Base-by-base conservation (phyloP, 2,797 vertebrate genomes). In the Coccyzus lansbergi region DNA sequence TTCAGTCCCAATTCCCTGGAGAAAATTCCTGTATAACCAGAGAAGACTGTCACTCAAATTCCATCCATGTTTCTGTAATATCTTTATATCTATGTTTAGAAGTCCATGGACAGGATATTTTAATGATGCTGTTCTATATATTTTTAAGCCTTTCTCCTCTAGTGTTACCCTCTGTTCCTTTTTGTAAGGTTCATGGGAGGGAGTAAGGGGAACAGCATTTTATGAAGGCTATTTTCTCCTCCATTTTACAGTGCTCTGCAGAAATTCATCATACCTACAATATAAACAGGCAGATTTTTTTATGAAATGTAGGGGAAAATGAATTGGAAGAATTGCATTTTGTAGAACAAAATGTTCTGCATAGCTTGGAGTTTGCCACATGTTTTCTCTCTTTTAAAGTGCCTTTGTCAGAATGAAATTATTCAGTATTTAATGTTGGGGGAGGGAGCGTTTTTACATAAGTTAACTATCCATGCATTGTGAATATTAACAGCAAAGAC, bases 401-500 rank as follows among this genome's bases (percentile, higher is more conserved):
- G 69, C 60, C 64, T 90, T 85, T 91, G 58, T 90, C 1, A 1
- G 36, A 59, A 83, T 38, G 69, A 15, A 83, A 75, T 81, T 94
- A 68, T 62, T 90, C 58, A 62, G 62, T 82, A 56, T 88, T 93
- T 90, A 89, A 90, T 80, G 21, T 33, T 81, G 86, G 77, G 38
- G 52, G 52, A 90, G 55, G 62, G 40, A 81, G 33, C 2, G 0
- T 79, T 88, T 94, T 91, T 79, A 71, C 63, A 10, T 81, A 81
- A 81, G 70, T 90, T 91, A 82, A 82, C 78, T 82, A 46, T 52
- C 55, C 42, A 38, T 90, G 83, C 55, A 53, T 72, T 79, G 56
- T 94, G 88, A 95, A 88, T 92, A 88, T 76, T 94, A 93, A 74
- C 31, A 84, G 67, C 67, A 63, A 49, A 76, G 69, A 15, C 59